A percentile compares a stretch with the other conserved stretches of the same genome.
phyloP scores from a whole-genome alignment of 2,888 invertebrate genomes.

The Formica aserva region DNA sequence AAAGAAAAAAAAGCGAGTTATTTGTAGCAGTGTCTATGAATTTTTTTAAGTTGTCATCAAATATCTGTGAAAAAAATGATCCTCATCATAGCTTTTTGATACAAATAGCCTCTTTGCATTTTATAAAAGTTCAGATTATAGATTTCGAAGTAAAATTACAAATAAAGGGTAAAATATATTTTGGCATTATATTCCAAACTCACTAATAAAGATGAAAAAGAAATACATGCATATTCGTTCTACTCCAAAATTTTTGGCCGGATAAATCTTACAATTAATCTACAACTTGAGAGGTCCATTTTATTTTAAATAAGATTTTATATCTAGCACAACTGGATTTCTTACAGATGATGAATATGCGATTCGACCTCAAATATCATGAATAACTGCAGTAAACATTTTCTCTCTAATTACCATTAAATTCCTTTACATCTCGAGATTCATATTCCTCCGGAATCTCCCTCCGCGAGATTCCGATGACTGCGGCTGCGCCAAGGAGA shows the following conservation, averaged over 20 bases:
- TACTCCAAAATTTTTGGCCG: neutral
- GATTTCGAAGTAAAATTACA: neutral
- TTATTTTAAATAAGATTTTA: neutral
- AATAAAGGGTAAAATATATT: neutral
- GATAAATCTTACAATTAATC: neutral
- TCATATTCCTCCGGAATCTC: neutral
- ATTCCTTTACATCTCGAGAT: neutral
- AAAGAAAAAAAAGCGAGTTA: neutral
- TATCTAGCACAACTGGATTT: neutral
- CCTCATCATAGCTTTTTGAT: no score
- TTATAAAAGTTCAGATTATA: neutral
- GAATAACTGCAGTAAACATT: neutral
- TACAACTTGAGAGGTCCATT: neutral
- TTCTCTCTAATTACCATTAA: neutral
- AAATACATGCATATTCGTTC: neutral
- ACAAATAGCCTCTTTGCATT: no score
- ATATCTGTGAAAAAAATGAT: neutral
- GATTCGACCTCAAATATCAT: neutral
- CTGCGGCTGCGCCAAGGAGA: constrained; percentile 1
- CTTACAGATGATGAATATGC: neutral
- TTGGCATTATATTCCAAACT: neutral
- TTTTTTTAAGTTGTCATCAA: neutral
- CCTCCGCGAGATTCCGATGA: neutral
- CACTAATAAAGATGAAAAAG: neutral
- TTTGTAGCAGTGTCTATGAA: neutral